Conservation (phyloP, 2,113 vertebrate species). For the Triplophysa tibetana region DNA sequence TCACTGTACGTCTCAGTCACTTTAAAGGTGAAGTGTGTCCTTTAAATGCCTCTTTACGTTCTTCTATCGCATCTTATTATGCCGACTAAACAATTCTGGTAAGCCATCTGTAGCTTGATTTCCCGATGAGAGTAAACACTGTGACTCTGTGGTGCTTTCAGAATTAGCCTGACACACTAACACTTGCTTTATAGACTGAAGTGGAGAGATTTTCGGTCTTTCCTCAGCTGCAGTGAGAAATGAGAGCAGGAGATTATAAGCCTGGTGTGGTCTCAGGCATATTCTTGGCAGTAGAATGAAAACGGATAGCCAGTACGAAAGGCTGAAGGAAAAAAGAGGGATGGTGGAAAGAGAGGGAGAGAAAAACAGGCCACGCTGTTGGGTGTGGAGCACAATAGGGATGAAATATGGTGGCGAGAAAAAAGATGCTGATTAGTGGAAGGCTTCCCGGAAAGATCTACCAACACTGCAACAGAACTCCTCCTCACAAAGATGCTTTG, state of each 20-base stretch:
- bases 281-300: constrained; percentile 56
- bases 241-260: constrained; percentile 39
- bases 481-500: constrained; percentile 31
- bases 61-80: no score
- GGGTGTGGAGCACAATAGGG: constrained; percentile 53
- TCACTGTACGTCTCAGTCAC: neutral
- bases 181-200: neutral
- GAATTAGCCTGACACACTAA: neutral
- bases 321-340: constrained; percentile 47
- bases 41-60: no score
- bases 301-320: constrained; percentile 57
- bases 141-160: no score
- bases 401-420: constrained; percentile 54
- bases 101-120: no score
- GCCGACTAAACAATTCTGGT: no score
- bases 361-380: constrained; percentile 65
- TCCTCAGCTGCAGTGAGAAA: constrained; percentile 18
- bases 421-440: constrained; percentile 68
- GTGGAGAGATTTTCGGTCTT: neutral
- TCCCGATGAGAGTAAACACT: no score
- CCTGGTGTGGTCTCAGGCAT: constrained; percentile 57
- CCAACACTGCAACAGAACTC: constrained; percentile 48
- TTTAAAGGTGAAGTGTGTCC: no score
- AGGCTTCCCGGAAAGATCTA: constrained; percentile 50
- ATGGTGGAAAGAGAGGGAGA: constrained; percentile 45